These are phyloP conservation scores for Talpa occidentalis DNA, from an alignment of 2,113 vertebrate species.

Conservation along the genomic window DNA sequence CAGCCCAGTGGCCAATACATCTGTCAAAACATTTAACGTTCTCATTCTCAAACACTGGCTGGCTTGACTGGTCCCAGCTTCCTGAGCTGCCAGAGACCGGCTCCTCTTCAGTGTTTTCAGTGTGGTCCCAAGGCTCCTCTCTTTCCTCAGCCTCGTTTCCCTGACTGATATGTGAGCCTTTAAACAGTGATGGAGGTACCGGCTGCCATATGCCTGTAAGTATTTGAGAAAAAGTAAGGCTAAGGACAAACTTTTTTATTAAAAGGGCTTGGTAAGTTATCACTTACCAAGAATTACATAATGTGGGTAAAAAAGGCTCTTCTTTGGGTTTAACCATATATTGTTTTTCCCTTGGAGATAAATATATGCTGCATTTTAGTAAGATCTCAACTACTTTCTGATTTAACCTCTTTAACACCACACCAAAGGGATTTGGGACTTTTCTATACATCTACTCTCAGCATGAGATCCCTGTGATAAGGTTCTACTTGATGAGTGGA, in stretches of 20 bases:
- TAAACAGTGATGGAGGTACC: constrained; percentile 86
- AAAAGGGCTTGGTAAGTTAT: constrained; percentile 56
- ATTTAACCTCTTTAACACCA: constrained; percentile 86
- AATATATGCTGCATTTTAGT: constrained; percentile 84
- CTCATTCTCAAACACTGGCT: constrained; percentile 70
- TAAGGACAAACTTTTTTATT: constrained; percentile 79
- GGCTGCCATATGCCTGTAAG: constrained; percentile 79
- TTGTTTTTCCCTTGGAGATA: constrained; percentile 85
- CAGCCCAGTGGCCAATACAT: constrained; percentile 70
- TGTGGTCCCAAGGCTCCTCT: constrained; percentile 83
- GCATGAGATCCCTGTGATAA: constrained; percentile 67
- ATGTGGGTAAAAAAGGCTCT: constrained; percentile 78
- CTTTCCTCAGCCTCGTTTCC: constrained; percentile 69
- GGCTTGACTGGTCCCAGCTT: constrained; percentile 75
- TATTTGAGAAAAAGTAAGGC: constrained; percentile 87
- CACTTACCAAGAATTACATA: constrained; percentile 80
- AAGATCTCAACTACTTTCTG: constrained; percentile 85
- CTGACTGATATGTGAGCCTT: constrained; percentile 73
- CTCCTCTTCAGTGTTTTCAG: constrained; percentile 80
- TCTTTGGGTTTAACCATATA: constrained; percentile 84
- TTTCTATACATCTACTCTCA: constrained; percentile 82
- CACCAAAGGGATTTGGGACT: constrained; percentile 82
- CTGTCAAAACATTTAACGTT: constrained; percentile 75
- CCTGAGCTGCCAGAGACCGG: constrained; percentile 77
- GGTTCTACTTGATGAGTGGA: constrained; percentile 74